Conservation (phyloP, 2,888 invertebrate genomes). For the Dioctria rufipes region DNA sequence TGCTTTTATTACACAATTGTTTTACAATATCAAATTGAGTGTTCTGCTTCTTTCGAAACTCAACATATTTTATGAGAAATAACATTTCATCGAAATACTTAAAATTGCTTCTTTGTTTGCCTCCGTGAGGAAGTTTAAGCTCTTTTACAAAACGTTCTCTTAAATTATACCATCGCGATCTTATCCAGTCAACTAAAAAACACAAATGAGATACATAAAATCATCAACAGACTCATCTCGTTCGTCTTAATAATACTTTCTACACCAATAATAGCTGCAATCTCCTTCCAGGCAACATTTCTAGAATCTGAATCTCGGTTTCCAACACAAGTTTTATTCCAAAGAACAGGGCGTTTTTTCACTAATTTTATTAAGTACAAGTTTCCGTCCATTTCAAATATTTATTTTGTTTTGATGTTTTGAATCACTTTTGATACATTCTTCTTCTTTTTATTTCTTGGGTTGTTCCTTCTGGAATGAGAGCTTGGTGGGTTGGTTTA, state of each 20-base stretch:
- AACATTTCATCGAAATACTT: conserved; percentile 27
- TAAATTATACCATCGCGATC: conserved; percentile 41
- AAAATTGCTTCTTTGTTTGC: conserved; percentile 27
- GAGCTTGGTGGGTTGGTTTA: too few species aligned
- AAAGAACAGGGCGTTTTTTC: conserved; percentile 9
- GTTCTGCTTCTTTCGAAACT: conserved; percentile 15
- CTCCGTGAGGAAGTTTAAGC: conserved; percentile 9
- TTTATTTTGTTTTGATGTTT: too few species aligned
- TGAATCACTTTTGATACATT: too few species aligned
- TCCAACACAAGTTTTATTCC: conserved; percentile 22
- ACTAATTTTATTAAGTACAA: conserved; percentile 28
- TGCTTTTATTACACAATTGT: background rate
- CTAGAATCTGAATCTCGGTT: conserved; percentile 5
- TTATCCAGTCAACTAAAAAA: conserved; percentile 18
- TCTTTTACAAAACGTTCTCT: conserved; percentile 36
- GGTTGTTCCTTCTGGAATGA: too few species aligned
- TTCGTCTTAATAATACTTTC: conserved; percentile 13
- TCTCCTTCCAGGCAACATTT: conserved; percentile 32
- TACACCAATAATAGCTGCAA: background rate
- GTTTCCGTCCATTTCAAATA: conserved; percentile 8
- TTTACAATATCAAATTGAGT: background rate
- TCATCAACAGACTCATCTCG: background rate
- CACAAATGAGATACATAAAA: background rate
- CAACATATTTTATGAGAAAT: conserved; percentile 26
- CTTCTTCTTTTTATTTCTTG: too few species aligned